Evolutionary conservation across 2,888 invertebrate species (phyloP).

Genomic region (Halictus quadricinctus): DNA sequence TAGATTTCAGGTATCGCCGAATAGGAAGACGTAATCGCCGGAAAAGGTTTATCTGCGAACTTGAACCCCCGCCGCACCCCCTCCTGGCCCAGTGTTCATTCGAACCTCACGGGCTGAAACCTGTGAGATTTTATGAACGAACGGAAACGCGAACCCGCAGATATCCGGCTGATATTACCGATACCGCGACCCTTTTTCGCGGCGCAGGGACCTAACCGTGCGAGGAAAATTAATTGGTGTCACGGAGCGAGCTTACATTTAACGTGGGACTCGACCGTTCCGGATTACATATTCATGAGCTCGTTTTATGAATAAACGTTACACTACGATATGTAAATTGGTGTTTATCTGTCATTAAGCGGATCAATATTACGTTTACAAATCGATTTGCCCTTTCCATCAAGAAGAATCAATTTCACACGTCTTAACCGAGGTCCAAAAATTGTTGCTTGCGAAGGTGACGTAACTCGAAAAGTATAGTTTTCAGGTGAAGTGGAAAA

Average conservation of each 20-base stretch:
- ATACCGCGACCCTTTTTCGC: not conserved
- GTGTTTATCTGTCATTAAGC: not conserved
- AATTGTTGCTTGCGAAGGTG: no score
- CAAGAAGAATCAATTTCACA: not conserved
- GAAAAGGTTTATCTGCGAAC: constrained; percentile 41
- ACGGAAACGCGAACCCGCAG: not conserved
- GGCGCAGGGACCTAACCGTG: not conserved
- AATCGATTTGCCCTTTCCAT: not conserved
- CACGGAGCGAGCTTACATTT: not conserved
- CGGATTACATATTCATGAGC: constrained; percentile 8
- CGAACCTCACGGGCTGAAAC: not conserved
- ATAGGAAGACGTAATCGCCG: constrained; percentile 46
- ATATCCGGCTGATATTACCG: not conserved
- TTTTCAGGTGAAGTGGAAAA: no score
- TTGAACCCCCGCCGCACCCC: not conserved
- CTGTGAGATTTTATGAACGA: not conserved
- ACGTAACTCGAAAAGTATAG: no score
- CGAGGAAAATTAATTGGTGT: constrained; percentile 21
- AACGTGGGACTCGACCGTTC: not conserved
- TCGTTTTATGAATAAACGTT: not conserved
- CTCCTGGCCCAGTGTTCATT: not conserved
- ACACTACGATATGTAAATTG: constrained; percentile 1
- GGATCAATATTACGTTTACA: not conserved
- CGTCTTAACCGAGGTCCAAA: not conserved
- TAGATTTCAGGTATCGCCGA: constrained; percentile 50